Evolutionary conservation across 2,113 vertebrate genomes (phyloP).

Genomic region (Archocentrus centrarchus): DNA sequence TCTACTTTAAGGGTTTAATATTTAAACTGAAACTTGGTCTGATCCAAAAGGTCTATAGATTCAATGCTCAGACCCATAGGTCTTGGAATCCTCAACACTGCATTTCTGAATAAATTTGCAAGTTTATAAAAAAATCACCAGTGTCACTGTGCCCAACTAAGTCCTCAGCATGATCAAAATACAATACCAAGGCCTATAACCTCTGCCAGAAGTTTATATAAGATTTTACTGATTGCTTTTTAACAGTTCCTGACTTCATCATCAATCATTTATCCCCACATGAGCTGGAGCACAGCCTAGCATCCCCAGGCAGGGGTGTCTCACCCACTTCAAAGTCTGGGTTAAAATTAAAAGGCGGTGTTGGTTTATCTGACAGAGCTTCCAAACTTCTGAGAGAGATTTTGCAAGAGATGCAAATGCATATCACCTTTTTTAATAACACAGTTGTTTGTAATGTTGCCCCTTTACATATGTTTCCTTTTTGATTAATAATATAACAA

Average conservation of each 20-base stretch:
- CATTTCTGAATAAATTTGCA: slow-evolving; percentile 1
- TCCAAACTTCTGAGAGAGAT: slow-evolving; percentile 36
- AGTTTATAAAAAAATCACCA: neutral
- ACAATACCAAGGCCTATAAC: slow-evolving; percentile 19
- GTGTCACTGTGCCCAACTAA: neutral
- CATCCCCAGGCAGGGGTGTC: slow-evolving; percentile 37
- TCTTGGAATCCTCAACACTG: neutral
- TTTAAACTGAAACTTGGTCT: neutral
- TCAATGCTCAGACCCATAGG: neutral
- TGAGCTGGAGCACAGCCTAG: slow-evolving; percentile 16
- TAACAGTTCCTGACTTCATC: slow-evolving; percentile 51
- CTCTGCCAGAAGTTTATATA: slow-evolving; percentile 20
- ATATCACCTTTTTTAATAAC: slow-evolving; percentile 27
- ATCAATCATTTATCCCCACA: slow-evolving; percentile 55
- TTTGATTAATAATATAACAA: slow-evolving; percentile 6
- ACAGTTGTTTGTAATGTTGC: slow-evolving; percentile 1
- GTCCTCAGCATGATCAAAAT: slow-evolving; percentile 14
- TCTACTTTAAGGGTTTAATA: neutral
- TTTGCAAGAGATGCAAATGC: slow-evolving; percentile 29
- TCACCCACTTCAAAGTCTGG: slow-evolving; percentile 54
- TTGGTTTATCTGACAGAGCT: slow-evolving; percentile 10
- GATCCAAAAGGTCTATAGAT: neutral
- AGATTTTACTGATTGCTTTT: slow-evolving; percentile 49
- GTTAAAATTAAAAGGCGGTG: slow-evolving; percentile 44
- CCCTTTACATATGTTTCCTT: neutral